These are phyloP conservation scores for Germaria angustata DNA, from an alignment of 2,888 invertebrate species.

Conservation along the genomic window DNA sequence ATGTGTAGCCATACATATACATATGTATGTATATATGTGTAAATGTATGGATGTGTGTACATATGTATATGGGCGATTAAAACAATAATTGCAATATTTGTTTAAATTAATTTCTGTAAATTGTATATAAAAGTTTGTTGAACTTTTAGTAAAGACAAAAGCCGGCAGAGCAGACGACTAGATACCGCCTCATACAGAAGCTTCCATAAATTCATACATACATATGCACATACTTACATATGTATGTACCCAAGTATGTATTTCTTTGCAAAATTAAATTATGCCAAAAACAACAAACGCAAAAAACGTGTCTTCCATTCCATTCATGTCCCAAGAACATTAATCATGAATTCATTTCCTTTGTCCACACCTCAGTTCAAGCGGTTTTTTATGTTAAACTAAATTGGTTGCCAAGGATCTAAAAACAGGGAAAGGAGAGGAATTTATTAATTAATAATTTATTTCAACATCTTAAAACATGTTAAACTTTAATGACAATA, in stretches of 20 bases:
- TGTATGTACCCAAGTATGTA: background rate
- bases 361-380: background rate
- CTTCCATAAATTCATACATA: background rate
- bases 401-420: background rate
- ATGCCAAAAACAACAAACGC: background rate
- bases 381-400: background rate
- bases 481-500: background rate
- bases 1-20: background rate
- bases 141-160: constrained; percentile 32
- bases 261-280: background rate
- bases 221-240: background rate
- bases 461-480: background rate
- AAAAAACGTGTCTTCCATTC: no score
- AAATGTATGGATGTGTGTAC: background rate
- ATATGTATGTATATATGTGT: background rate
- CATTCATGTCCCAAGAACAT: background rate
- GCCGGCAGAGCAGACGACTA: background rate
- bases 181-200: background rate
- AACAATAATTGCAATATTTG: constrained; percentile 23
- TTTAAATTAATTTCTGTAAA: constrained; percentile 3
- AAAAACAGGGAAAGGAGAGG: background rate
- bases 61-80: background rate
- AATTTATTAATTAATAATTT: background rate
- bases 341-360: constrained; percentile 3
- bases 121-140: constrained; percentile 49